These are phyloP conservation scores for Petrolisthes manimaculis DNA, from an alignment of 2,888 invertebrate species.

Conservation along the genomic window DNA sequence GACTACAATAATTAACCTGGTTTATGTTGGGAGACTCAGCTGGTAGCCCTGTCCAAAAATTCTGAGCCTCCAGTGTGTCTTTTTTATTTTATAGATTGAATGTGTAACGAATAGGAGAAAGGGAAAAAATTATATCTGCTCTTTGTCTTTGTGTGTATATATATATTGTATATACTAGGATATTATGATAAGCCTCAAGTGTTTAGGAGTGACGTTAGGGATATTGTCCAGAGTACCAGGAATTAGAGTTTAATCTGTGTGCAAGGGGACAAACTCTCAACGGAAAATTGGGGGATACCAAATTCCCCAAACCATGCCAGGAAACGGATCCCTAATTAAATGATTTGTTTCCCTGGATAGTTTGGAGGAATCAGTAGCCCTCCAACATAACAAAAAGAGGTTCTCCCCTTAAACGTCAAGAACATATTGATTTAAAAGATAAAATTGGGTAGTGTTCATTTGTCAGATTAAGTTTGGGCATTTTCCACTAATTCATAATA, in stretches of 20 bases:
- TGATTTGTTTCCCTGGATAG: no score
- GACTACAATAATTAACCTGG: not conserved
- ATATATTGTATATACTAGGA: constrained; percentile 52
- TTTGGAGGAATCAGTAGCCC: no score
- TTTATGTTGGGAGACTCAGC: not conserved
- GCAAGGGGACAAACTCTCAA: no score
- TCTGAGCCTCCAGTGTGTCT: not conserved
- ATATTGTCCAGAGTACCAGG: not conserved
- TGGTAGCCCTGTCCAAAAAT: not conserved
- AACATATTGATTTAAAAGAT: not conserved
- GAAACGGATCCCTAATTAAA: no score
- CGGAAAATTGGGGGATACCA: no score
- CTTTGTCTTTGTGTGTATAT: constrained; percentile 33
- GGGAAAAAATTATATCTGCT: constrained; percentile 13
- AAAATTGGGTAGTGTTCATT: no score
- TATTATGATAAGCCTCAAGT: constrained; percentile 38
- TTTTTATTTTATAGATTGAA: constrained; percentile 27
- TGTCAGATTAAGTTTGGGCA: constrained; percentile 26
- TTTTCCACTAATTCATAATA: constrained; percentile 10
- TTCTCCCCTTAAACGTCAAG: no score
- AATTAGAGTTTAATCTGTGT: not conserved
- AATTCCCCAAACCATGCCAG: no score
- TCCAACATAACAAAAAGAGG: no score
- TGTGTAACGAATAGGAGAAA: constrained; percentile 14
- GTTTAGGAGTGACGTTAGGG: constrained; percentile 36